Percentiles rank a stretch among this genome's conserved stretches.
Evolutionary conservation across 1,140 invertebrate genomes (phyloP).

Genomic region (Drosophila repletoides): DNA sequence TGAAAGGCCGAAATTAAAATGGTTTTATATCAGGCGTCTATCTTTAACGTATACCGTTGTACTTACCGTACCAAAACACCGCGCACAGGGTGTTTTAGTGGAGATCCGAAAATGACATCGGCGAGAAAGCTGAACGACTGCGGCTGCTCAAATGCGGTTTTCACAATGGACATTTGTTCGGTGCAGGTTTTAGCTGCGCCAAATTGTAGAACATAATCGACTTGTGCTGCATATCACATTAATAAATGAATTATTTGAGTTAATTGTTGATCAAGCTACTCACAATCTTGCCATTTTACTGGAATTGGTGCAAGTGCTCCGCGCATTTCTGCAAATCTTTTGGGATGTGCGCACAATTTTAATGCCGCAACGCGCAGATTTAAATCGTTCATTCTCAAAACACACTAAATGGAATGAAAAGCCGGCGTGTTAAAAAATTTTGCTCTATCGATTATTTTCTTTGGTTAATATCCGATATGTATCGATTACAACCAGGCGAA

Average conservation of each 20-base stretch:
- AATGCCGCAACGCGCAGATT: slow-evolving; percentile 51
- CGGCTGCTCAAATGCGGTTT: slow-evolving; percentile 6
- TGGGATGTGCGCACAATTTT: slow-evolving; percentile 49
- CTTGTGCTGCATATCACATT: slow-evolving; percentile 6
- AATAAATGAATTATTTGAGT: neutral
- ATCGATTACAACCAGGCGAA: too few relatives aligned
- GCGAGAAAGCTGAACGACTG: slow-evolving; percentile 35
- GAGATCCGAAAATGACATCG: slow-evolving; percentile 43
- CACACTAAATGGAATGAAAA: slow-evolving; percentile 11
- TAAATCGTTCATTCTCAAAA: slow-evolving; percentile 60
- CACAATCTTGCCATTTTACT: slow-evolving; percentile 34
- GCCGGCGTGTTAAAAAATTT: too few relatives aligned
- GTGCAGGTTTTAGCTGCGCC: slow-evolving; percentile 21
- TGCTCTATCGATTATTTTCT: slow-evolving; percentile 4
- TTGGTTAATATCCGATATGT: too few relatives aligned
- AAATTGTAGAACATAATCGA: slow-evolving; percentile 29
- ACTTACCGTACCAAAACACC: slow-evolving; percentile 46
- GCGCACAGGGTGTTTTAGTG: slow-evolving; percentile 54
- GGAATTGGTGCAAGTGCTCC: slow-evolving; percentile 30
- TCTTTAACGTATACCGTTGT: neutral
- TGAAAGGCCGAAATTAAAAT: too few relatives aligned
- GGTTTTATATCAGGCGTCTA: too few relatives aligned
- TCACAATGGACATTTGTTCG: slow-evolving; percentile 30
- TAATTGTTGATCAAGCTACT: neutral
- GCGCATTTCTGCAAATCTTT: slow-evolving; percentile 42